Evolutionary conservation across 2,888 invertebrate genomes (phyloP).

Genomic region (Uropetala carovei): DNA sequence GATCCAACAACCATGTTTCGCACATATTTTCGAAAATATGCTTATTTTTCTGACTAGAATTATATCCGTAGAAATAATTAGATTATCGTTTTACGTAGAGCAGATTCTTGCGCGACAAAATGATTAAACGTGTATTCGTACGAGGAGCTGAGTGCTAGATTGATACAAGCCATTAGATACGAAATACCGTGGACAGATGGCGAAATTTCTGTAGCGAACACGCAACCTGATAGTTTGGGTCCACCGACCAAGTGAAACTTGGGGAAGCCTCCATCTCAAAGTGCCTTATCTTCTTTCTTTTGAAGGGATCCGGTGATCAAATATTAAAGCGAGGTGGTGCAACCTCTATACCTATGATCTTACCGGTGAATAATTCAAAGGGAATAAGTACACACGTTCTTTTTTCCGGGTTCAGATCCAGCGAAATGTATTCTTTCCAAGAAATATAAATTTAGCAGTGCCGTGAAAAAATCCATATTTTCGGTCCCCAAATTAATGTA

Average conservation of each 20-base stretch:
- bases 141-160: background rate
- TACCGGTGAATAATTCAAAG: background rate
- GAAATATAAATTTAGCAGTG: background rate
- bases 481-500: background rate
- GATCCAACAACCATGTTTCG: too few relatives aligned
- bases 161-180: background rate
- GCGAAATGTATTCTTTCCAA: background rate
- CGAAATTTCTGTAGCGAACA: background rate
- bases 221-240: background rate
- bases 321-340: background rate
- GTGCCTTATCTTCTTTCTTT: background rate
- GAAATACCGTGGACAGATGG: background rate
- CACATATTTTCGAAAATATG: too few relatives aligned
- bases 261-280: background rate
- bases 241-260: conserved; percentile 9
- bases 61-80: too few relatives aligned
- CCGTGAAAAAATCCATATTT: background rate
- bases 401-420: background rate
- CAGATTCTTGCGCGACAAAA: too few relatives aligned
- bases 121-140: too few relatives aligned
- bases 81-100: too few relatives aligned
- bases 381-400: background rate
- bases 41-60: too few relatives aligned
- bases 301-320: conserved; percentile 13
- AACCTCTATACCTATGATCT: background rate